phyloP scores from a whole-genome alignment of 2,797 vertebrate genomes.

The Cossypha caffra region DNA sequence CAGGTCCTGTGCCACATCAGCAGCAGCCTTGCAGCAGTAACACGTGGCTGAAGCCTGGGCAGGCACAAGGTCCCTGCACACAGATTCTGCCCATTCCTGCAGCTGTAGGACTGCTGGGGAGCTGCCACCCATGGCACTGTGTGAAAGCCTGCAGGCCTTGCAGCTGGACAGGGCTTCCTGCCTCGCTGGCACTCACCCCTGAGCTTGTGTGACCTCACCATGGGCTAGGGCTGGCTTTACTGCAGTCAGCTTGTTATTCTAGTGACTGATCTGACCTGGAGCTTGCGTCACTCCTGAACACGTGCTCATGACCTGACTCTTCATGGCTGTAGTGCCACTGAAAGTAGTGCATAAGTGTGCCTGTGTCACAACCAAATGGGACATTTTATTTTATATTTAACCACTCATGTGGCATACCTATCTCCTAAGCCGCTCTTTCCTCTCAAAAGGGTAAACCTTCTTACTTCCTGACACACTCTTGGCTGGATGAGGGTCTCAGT shows the following conservation, averaged over 20 bases:
- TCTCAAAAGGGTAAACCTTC: not conserved
- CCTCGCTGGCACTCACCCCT: not conserved
- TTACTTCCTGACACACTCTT: not conserved
- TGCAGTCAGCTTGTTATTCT: not conserved
- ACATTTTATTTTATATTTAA: not conserved
- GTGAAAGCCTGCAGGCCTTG: not conserved
- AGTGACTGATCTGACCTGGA: not conserved
- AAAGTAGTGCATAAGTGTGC: not conserved
- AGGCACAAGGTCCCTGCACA: not conserved
- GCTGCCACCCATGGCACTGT: not conserved
- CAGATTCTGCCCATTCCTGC: not conserved
- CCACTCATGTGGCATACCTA: not conserved
- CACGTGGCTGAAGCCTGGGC: not conserved
- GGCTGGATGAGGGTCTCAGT: not conserved
- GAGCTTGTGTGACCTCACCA: not conserved
- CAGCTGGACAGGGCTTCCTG: not conserved
- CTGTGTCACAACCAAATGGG: not conserved
- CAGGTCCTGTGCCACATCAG: rapidly evolving
- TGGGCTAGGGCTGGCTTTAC: not conserved
- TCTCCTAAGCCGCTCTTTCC: not conserved
- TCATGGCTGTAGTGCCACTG: not conserved
- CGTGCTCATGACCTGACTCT: not conserved
- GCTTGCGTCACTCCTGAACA: not conserved
- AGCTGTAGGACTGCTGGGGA: not conserved
- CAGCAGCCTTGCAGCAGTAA: not conserved